These are phyloP conservation scores for Alloscopus bannaensis DNA, from an alignment of 2,888 invertebrate genomes.

Conservation along the genomic window DNA sequence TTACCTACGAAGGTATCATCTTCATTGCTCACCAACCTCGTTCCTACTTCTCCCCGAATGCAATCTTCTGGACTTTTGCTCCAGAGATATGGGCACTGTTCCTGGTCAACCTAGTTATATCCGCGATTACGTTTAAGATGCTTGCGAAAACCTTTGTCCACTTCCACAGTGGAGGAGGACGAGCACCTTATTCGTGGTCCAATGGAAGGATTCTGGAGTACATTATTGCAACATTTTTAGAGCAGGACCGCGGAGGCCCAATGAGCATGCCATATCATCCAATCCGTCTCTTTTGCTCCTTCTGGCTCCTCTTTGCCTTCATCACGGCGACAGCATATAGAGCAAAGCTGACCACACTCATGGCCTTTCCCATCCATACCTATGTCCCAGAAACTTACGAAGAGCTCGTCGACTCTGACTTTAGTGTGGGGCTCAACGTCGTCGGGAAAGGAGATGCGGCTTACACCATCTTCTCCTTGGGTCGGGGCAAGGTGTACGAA, in stretches of 20 bases:
- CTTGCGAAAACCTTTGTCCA: not conserved
- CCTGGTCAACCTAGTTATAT: not conserved
- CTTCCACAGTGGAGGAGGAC: not conserved
- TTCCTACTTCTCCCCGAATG: conserved; percentile 26
- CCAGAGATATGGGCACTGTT: conserved; percentile 17
- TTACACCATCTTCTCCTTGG: conserved; percentile 38
- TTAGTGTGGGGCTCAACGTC: conserved; percentile 54
- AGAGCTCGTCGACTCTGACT: conserved; percentile 63
- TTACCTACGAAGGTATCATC: conserved; percentile 53
- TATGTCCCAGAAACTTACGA: conserved; percentile 58
- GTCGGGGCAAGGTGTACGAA: conserved; percentile 34
- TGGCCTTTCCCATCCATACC: conserved; percentile 49
- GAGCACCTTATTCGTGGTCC: not conserved
- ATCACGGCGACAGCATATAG: conserved; percentile 41
- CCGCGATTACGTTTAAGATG: not conserved
- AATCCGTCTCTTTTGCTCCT: conserved; percentile 25
- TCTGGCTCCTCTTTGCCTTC: conserved; percentile 53
- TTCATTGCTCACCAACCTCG: conserved; percentile 41
- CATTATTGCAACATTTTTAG: conserved; percentile 26
- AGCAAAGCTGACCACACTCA: conserved; percentile 46
- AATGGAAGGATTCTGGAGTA: conserved; percentile 23
- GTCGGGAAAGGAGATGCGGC: conserved; percentile 64
- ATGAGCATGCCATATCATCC: conserved; percentile 1
- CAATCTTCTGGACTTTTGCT: conserved; percentile 37
- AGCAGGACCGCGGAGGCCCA: conserved; percentile 33